Conservation (phyloP, 2,888 invertebrate species). For the Coleophora flavipennella region DNA sequence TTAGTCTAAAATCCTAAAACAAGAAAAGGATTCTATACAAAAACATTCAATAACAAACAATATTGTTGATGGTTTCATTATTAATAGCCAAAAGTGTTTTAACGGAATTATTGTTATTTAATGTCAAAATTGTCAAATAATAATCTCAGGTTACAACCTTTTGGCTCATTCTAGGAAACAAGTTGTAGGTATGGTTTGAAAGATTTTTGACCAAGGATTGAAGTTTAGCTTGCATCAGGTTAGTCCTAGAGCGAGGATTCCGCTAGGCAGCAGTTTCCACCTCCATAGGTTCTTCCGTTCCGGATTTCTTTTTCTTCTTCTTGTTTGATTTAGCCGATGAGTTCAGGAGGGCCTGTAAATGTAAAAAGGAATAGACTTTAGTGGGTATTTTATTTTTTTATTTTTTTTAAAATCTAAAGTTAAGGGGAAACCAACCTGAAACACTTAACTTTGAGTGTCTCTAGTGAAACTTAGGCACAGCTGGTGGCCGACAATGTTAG, state of each 20-base stretch:
- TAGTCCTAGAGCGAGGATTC: slow-evolving; percentile 15
- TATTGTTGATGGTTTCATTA: slow-evolving; percentile 5
- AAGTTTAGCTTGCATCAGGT: slow-evolving; percentile 26
- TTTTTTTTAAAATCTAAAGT: too few relatives aligned
- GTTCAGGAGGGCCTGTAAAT: slow-evolving; percentile 77
- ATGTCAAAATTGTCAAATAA: neutral
- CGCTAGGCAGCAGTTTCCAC: slow-evolving; percentile 71
- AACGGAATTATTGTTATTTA: neutral
- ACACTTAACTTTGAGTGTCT: too few relatives aligned
- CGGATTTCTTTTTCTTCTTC: slow-evolving; percentile 91
- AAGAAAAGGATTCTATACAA: slow-evolving; percentile 20
- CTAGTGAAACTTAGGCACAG: too few relatives aligned
- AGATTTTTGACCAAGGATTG: slow-evolving; percentile 14
- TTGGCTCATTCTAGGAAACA: neutral
- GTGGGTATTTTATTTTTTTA: neutral
- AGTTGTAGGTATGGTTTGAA: neutral
- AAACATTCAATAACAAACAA: slow-evolving; percentile 18
- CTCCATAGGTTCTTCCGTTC: slow-evolving; percentile 73
- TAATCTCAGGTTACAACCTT: slow-evolving; percentile 1
- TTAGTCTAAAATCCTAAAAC: slow-evolving; percentile 13
- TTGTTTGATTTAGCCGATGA: slow-evolving; percentile 88
- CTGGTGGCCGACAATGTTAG: too few relatives aligned
- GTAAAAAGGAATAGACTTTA: too few relatives aligned
- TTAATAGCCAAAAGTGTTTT: slow-evolving; percentile 1
- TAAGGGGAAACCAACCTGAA: too few relatives aligned